Evolutionary conservation across 1,140 invertebrate species (phyloP).

Genomic region (Diorhabda sublineata): DNA sequence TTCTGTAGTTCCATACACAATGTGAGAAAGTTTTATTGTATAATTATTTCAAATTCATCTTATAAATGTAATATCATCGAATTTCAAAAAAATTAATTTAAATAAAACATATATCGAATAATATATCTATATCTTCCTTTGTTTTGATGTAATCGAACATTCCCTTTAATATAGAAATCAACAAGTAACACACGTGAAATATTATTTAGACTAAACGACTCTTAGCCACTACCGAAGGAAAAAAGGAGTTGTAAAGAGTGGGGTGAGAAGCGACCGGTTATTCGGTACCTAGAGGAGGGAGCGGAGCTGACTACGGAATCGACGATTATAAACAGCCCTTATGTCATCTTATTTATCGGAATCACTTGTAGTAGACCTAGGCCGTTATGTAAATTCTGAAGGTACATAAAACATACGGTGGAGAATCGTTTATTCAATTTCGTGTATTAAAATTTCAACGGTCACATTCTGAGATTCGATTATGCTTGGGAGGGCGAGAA

Average conservation of each 20-base stretch:
- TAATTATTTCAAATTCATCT: too few relatives aligned
- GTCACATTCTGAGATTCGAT: neutral
- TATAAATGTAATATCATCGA: too few relatives aligned
- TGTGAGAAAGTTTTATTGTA: too few relatives aligned
- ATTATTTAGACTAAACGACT: too few relatives aligned
- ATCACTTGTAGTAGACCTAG: neutral
- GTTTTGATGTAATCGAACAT: too few relatives aligned
- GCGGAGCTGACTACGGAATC: constrained; percentile 22
- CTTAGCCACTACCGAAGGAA: constrained; percentile 14
- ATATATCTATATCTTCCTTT: too few relatives aligned
- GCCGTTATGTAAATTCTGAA: neutral
- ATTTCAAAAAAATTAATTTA: too few relatives aligned
- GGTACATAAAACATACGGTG: neutral
- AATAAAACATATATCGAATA: too few relatives aligned
- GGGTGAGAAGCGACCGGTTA: neutral
- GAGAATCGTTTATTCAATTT: neutral
- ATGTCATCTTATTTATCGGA: constrained; percentile 1
- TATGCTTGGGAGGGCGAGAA: too few relatives aligned
- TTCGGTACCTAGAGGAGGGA: constrained; percentile 26
- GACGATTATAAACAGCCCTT: neutral
- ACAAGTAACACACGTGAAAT: too few relatives aligned
- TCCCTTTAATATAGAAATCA: too few relatives aligned
- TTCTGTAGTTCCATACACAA: too few relatives aligned
- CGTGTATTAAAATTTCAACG: neutral
- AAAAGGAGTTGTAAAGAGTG: neutral